Evolutionary conservation across 2,888 invertebrate species (phyloP), one percentile per base, ranked within the genome.

Genomic region (Clepsis dumicolana): DNA sequence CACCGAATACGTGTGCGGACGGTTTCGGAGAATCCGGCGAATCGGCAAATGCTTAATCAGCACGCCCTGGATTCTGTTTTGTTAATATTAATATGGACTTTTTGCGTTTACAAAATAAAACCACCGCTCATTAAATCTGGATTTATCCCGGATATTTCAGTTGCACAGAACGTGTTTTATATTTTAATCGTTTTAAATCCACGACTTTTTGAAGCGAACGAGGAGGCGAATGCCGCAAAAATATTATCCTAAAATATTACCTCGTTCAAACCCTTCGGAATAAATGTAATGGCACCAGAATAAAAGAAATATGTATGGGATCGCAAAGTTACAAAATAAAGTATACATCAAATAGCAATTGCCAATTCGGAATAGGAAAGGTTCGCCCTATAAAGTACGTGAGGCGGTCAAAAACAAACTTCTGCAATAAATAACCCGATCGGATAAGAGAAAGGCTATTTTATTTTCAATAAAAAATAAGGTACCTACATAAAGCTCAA

Each of bases 341-440:
- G 86, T 88, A 90, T 89, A 91, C 88, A 90, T 90, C 90, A 91
- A 90, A 91, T 86, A 88, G 89, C 91, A 89, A 92, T 92, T 91
- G 92, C 83, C 90, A 90, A 91, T 92, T 88, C 90, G 83, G 90
- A 86, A 90, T 90, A 83, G 89, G 84, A 87, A 90, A 90, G 91
- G 91, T 90, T 91, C 86, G 85, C 83, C 91, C 90, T 88, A 91
- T 92, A 92, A 90, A 91, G 88, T 91, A 93, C 93, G 93, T 91
- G 93, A 86, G 91, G 89, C 92, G 93, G 92, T 92, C 92, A 91
- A 90, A 90, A 90, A 91, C 91, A 92, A 93, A 93, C 89, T 92
- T 91, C 82, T 85, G 89, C 90, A 86, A 93, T 93, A 93, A 93
- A 93, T 93, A 91, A 91, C 90, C 86, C 86, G 84, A 89, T 89